Conservation (phyloP, 1,140 invertebrate species). For the Calosoma granatense region DNA sequence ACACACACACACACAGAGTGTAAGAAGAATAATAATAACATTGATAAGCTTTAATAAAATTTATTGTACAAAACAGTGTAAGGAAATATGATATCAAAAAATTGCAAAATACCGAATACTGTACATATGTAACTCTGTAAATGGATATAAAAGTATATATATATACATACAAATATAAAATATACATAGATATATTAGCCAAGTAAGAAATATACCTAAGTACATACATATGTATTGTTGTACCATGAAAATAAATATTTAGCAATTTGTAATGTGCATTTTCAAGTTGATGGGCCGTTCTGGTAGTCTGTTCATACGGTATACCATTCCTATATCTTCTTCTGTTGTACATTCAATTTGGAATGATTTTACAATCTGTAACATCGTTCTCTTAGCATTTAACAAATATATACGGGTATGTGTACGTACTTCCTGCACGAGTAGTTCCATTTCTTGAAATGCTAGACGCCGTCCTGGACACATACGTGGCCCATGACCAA, state of each 20-base stretch:
- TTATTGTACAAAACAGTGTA: constrained; percentile 23
- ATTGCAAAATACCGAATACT: not conserved
- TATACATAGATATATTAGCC: constrained; percentile 1
- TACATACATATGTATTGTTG: constrained; percentile 26
- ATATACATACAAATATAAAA: not conserved
- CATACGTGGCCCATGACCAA: constrained; percentile 70
- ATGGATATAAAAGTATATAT: constrained; percentile 17
- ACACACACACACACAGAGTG: not conserved
- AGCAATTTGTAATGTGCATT: constrained; percentile 27
- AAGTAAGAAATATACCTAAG: too few species aligned
- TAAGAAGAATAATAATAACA: constrained; percentile 11
- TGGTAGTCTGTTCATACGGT: constrained; percentile 28
- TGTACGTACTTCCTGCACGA: constrained; percentile 43
- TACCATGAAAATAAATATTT: constrained; percentile 28
- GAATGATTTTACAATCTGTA: constrained; percentile 22
- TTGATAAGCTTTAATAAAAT: constrained; percentile 27
- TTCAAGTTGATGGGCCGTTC: constrained; percentile 26
- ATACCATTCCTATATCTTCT: constrained; percentile 26
- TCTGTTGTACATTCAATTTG: constrained; percentile 11
- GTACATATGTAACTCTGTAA: constrained; percentile 11
- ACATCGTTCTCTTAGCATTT: too few species aligned
- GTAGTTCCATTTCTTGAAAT: constrained; percentile 61
- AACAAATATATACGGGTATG: too few species aligned
- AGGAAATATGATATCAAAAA: not conserved
- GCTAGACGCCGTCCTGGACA: constrained; percentile 69